Evolutionary conservation across 2,888 invertebrate species (phyloP), one percentile per base, ranked within the genome.

Genomic region (Rapana venosa): DNA sequence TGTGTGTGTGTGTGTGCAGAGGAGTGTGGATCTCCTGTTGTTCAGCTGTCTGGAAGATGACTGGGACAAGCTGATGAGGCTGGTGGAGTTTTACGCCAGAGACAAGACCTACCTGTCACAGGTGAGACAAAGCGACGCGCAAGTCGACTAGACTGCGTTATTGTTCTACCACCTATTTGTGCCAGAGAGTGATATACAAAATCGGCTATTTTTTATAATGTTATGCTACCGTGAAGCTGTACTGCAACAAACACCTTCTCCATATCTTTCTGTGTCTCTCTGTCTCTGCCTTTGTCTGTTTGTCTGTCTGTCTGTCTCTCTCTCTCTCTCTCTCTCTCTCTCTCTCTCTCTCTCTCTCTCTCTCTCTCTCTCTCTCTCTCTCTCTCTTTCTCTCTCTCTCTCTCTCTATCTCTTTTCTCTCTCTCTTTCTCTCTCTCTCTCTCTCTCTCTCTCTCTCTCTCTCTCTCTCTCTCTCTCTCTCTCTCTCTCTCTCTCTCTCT

Each of bases 1-100:
- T n/a, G 74, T 83, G 36, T 83, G 15, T 83, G 32, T 56, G 32
- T 61, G 77, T 77, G 36, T 87, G 15, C 86, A 91, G 91, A 35
- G 91, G 26, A 91, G 91, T n/a, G 91, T 93, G 61, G 92, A 93
- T 58, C 88, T 92, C 35, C 89, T 93, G 32, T 85, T 93, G 84
- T 91, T 90, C 66, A 92, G 91, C 32, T 94, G 94, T 90, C 91
- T 93, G 90, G 93, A 93, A 79, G 93, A 93, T 15, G 94, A 94
- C 90, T 90, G 92, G 84, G 91, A 92, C 32, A 94, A 94, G 66
- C 92, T 94, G 83, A 89, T 91, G 30, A 91, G 91, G 81, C 92
- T 94, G 11, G 92, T 94, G 77, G 92, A 93, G 56, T 92, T 94
- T 47, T 94, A 94, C 90, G 93, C 94, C 20, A 87, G 92, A 86